Evolutionary conservation across 1,140 invertebrate species (phyloP), one percentile per base, ranked within the genome.

Genomic region (Capitella teleta): DNA sequence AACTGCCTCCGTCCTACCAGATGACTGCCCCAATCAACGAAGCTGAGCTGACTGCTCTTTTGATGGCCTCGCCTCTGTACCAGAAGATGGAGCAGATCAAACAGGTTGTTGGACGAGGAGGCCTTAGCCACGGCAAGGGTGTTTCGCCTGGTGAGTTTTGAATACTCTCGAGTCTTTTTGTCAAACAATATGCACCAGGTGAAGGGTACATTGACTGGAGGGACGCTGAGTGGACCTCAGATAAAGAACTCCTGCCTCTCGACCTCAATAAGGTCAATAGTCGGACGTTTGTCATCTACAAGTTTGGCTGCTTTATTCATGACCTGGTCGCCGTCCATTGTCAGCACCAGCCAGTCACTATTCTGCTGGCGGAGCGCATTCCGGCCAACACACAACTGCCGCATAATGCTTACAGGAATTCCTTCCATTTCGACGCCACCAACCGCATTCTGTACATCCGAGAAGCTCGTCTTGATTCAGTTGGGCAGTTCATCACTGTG

Each of bases 31-130:
- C 66, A 16, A 52, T 68, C 10, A 66, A 68, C 52, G 66, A 68
- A 44, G 61, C 61, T 30, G 66, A 68, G 28, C 50, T 68, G 1
- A 59, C 63, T n/a, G 51, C 58, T 3, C 45, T 68, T 18, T 53
- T 68, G 26, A 63, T 68, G 66, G 61, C 63, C 8, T 67, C 64
- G 8, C 66, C 66, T 1, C 55, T 68, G 32, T 68, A 68, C 45
- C 57, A 66, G 53, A 68, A 68, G 50, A 52, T 68, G 53, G 66
- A 68, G 45, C 47, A 59, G 34, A 66, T 68, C 40, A 67, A 66
- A 51, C 58, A 58, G 40, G 49, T 57, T 10, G 54, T 68, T 12
- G 58, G 59, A 21, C 53, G 51, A 16, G 63, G 63, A 23, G 56
- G 49, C 21, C 49, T 32, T 36, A 24, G 34, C 12, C 16, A 19